Conservation (phyloP, 1,140 invertebrate species). For the Apis dorsata region DNA sequence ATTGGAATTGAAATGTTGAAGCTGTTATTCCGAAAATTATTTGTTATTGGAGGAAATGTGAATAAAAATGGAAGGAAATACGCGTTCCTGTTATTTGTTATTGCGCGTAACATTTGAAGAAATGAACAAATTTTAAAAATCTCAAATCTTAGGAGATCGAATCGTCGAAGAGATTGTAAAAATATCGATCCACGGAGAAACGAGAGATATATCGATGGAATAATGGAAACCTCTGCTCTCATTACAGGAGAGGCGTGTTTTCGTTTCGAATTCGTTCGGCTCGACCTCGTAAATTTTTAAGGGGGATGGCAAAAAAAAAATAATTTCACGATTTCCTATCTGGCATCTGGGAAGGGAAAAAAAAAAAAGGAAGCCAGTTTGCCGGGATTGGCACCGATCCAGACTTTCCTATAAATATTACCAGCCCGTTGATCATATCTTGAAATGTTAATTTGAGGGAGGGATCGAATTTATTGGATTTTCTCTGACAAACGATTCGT, state of each 20-base stretch:
- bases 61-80: too few species aligned
- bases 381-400: conserved; percentile 27
- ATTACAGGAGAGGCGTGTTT: conserved; percentile 15
- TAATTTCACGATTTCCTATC: conserved; percentile 24
- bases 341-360: background rate
- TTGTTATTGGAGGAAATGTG: too few species aligned
- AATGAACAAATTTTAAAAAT: too few species aligned
- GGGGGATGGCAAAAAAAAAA: background rate
- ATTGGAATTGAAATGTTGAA: too few species aligned
- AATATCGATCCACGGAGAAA: too few species aligned
- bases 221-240: background rate
- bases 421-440: conserved; percentile 24
- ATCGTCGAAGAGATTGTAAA: too few species aligned
- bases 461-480: background rate
- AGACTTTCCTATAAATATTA: conserved; percentile 38
- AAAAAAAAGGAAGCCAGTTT: background rate
- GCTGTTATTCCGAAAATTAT: too few species aligned
- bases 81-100: too few species aligned
- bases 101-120: too few species aligned
- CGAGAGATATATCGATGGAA: background rate
- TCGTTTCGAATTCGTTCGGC: conserved; percentile 17
- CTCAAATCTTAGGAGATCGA: too few species aligned
- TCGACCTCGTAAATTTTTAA: conserved; percentile 6
- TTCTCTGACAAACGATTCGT: background rate
- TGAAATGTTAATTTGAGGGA: conserved; percentile 18